Evolutionary conservation across 2,797 vertebrate species (phyloP).

Genomic region (Xenops minutus): DNA sequence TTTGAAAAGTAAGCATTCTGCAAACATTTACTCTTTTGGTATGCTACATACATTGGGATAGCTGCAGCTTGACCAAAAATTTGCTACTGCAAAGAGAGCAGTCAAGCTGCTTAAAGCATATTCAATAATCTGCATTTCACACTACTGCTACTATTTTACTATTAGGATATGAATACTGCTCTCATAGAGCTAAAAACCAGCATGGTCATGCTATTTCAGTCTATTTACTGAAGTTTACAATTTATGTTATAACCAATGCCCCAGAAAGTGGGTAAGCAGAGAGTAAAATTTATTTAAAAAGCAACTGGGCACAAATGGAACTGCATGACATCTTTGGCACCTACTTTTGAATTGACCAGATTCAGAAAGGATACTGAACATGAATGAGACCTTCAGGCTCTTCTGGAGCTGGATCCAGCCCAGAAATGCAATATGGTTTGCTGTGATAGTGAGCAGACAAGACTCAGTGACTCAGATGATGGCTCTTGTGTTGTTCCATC

Average conservation of each 20-base stretch:
- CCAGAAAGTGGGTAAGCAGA: neutral
- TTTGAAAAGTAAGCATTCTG: neutral
- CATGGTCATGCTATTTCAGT: neutral
- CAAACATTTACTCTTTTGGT: neutral
- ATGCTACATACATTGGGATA: neutral
- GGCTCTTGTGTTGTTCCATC: neutral
- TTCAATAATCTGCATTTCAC: neutral
- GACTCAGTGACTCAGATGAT: neutral
- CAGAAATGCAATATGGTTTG: neutral
- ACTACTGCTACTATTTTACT: neutral
- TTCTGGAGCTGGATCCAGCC: neutral
- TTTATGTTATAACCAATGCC: neutral
- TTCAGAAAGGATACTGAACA: neutral
- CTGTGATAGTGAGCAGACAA: neutral
- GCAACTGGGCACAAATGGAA: neutral
- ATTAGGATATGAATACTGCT: neutral
- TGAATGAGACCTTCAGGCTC: neutral
- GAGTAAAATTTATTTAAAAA: neutral
- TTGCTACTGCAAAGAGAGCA: neutral
- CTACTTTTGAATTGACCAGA: neutral
- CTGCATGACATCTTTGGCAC: neutral
- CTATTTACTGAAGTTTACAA: neutral
- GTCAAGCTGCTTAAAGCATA: neutral
- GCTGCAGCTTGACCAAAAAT: neutral
- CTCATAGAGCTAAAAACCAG: neutral